Percentiles rank a stretch among this genome's conserved stretches.
phyloP scores from a whole-genome alignment of 92 coral and sea anemone genomes.

The Scolanthus callimorphus region DNA sequence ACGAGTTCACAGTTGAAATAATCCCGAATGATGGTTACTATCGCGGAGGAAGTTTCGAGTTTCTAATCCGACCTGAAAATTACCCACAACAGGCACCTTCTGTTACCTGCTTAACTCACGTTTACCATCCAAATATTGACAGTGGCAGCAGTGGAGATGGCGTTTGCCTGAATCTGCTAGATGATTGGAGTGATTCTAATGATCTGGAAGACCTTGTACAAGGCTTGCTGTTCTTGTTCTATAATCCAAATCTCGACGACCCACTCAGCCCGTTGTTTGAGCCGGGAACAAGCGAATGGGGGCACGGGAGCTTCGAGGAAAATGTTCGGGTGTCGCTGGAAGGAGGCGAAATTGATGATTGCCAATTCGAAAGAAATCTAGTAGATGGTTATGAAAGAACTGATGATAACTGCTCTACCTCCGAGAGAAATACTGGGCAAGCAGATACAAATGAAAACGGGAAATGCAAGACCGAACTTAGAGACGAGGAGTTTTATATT shows the following conservation, averaged over 20 bases:
- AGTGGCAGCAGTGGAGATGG: conserved; percentile 1
- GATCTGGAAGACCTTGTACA: conserved; percentile 86
- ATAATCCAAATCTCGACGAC: conserved; percentile 82
- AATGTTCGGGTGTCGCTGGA: conserved; percentile 68
- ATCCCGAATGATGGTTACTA: conserved; percentile 80
- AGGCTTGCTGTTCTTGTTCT: conserved; percentile 76
- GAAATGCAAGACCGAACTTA: not conserved
- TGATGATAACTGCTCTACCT: not conserved
- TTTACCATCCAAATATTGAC: conserved; percentile 93
- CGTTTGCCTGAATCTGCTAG: conserved; percentile 83
- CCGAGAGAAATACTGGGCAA: not conserved
- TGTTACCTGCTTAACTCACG: conserved; percentile 55
- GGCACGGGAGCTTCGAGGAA: conserved; percentile 30
- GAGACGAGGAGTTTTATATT: not conserved
- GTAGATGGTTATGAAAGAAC: conserved; percentile 25
- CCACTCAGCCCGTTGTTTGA: conserved; percentile 74
- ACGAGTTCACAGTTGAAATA: conserved; percentile 62
- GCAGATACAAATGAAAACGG: not conserved
- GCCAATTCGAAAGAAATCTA: conserved; percentile 55
- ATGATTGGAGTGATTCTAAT: conserved; percentile 78
- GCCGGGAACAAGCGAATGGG: conserved; percentile 25
- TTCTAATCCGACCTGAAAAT: conserved; percentile 31
- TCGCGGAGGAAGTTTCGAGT: conserved; percentile 69
- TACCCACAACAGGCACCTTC: conserved; percentile 65
- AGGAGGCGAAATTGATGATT: conserved; percentile 68